Evolutionary conservation across 2,888 invertebrate species (phyloP).

Genomic region (Meganola albula): DNA sequence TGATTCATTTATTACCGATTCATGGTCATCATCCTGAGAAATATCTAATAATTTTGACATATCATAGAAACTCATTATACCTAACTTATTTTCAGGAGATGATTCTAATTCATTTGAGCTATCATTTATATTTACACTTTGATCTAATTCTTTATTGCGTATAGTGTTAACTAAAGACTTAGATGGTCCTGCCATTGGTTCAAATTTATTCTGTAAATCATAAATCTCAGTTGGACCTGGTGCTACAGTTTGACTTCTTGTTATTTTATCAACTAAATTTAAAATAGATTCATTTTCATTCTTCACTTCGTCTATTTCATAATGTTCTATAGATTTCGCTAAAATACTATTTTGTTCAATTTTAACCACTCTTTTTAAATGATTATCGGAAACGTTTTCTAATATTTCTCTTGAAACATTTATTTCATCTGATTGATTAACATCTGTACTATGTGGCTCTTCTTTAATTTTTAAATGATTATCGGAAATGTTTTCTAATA

Average conservation of each 20-base stretch:
- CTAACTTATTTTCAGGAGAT: conserved; percentile 46
- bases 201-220: conserved; percentile 48
- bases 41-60: conserved; percentile 59
- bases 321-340: conserved; percentile 24
- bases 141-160: no score
- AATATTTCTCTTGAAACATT: conserved; percentile 56
- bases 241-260: conserved; percentile 22
- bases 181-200: conserved; percentile 61
- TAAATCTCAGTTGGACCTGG: conserved; percentile 41
- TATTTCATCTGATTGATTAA: conserved; percentile 48
- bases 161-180: no score
- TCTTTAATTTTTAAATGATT: conserved; percentile 7
- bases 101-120: conserved; percentile 43
- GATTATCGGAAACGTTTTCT: conserved; percentile 44
- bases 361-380: conserved; percentile 40
- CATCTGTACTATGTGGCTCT: conserved; percentile 23
- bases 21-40: conserved; percentile 34
- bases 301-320: conserved; percentile 18
- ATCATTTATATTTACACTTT: conserved; percentile 18
- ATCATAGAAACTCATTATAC: conserved; percentile 64
- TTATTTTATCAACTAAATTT: conserved; percentile 42
- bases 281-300: conserved; percentile 28
- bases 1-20: conserved; percentile 3
- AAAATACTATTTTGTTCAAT: conserved; percentile 32
- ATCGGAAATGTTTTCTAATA: no score